phyloP scores from a whole-genome alignment of 2,888 invertebrate species.

The Eulithis prunata region DNA sequence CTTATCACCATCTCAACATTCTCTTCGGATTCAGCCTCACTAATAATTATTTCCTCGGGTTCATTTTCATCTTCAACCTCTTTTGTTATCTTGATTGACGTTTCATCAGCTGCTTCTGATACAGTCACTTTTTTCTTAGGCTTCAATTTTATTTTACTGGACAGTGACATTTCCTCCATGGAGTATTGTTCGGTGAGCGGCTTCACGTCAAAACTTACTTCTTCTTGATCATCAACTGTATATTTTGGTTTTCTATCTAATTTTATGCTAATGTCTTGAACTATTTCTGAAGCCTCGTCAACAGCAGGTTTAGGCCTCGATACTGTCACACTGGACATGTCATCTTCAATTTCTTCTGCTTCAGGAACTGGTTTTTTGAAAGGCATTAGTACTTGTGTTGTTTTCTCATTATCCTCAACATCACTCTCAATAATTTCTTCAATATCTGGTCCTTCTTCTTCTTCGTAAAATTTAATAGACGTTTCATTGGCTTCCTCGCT shows the following conservation, averaged over 20 bases:
- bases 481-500: conserved; percentile 91
- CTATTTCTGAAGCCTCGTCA: conserved; percentile 77
- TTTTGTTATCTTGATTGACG: conserved; percentile 86
- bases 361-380: conserved; percentile 71
- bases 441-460: conserved; percentile 69
- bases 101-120: conserved; percentile 88
- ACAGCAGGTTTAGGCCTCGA: conserved; percentile 58
- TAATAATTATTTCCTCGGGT: conserved; percentile 87
- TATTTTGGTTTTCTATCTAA: conserved; percentile 88
- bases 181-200: conserved; percentile 79
- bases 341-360: conserved; percentile 70
- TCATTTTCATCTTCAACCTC: conserved; percentile 87
- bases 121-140: conserved; percentile 85
- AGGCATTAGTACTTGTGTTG: conserved; percentile 65
- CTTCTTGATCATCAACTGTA: conserved; percentile 88
- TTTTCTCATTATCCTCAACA: conserved; percentile 72
- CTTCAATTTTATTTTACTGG: conserved; percentile 88
- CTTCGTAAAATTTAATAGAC: conserved; percentile 86
- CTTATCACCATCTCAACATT: conserved; percentile 79
- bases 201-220: conserved; percentile 75
- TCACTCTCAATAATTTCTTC: conserved; percentile 79
- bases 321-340: conserved; percentile 67
- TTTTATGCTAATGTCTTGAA: conserved; percentile 87
- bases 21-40: conserved; percentile 86
- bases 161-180: conserved; percentile 89